Evolutionary conservation across 2,113 vertebrate genomes (phyloP), one percentile per base, ranked within the genome.

Genomic region (Haemorhous mexicanus): DNA sequence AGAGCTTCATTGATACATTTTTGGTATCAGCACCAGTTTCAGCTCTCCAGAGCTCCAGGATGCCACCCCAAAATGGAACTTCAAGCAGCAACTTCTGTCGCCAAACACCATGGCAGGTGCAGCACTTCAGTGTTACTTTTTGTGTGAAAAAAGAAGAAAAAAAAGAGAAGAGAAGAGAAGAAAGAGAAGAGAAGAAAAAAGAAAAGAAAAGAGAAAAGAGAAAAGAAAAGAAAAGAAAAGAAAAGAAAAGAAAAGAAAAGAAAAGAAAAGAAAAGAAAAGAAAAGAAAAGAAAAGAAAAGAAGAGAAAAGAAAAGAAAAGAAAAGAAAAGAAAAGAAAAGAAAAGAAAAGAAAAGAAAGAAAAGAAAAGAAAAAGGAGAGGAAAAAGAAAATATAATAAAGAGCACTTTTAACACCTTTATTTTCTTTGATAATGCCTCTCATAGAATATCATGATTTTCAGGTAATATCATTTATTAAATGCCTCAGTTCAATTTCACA

Each of bases 271-370:
- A 20, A 27, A 13, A 12, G 4, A 21, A 16, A 22, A 20, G 3
- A 10, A 16, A 22, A 21, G 1, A 1, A 11, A 16, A 10, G 3
- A 7, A 11, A 3, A 2, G 2, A 2, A 16, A 12, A 59, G 7
- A 39, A 39, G 10, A 39, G 37, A 9, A 9, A 39, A 22, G 22
- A 3, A 23, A 13, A 16, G 23, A 4, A 43, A 7, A 16, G 11
- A 2, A 11, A 4, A 23, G 32, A 6, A 8, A 10, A 32, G 15
- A 7, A 32, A 13, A 5, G 21, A 7, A 14, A 41, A 10, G 11
- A 6, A 32, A 22, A 23, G 23, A 7, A 11, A 16, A 39, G 39
- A 11, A 23, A 13, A 11, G 7, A 32, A 21, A 19, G 39, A 39
- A 16, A 16, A 22, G 8, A 13, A 8, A 23, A 16, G 16, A 7